These are phyloP conservation scores for Hylaea fasciaria DNA, from an alignment of 2,888 invertebrate species.

Conservation along the genomic window DNA sequence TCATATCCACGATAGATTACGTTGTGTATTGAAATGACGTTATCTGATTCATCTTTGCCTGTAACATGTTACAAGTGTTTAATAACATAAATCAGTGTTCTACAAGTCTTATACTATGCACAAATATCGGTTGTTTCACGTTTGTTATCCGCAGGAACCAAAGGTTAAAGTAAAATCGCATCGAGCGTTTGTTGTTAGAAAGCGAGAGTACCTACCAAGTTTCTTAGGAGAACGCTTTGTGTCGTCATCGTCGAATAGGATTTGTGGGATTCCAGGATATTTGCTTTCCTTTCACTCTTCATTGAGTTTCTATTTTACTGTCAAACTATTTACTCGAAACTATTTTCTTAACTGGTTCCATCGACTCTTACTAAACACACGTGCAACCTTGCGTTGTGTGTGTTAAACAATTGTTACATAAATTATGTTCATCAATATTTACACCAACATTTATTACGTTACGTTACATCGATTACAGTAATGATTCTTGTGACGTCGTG, in stretches of 20 bases:
- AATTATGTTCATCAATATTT: constrained; percentile 55
- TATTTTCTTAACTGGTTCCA: neutral
- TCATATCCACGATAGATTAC: constrained; percentile 43
- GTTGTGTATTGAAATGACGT: constrained; percentile 9
- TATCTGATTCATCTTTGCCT: constrained; percentile 5
- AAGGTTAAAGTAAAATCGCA: constrained; percentile 50
- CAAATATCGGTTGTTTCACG: constrained; percentile 54
- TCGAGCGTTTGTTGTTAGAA: constrained; percentile 74
- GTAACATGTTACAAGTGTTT: constrained; percentile 9
- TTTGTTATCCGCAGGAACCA: constrained; percentile 40
- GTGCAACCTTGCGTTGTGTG: constrained; percentile 46
- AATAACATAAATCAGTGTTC: constrained; percentile 7
- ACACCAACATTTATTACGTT: constrained; percentile 45
- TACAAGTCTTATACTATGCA: constrained; percentile 36
- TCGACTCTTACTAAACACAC: constrained; percentile 6
- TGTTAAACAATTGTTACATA: constrained; percentile 50
- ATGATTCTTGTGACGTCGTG: constrained; percentile 47
- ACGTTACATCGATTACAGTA: constrained; percentile 49
- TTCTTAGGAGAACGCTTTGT: constrained; percentile 62
- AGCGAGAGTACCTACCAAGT: constrained; percentile 78
- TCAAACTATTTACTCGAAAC: constrained; percentile 19
- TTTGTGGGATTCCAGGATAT: constrained; percentile 31
- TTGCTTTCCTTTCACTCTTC: constrained; percentile 33
- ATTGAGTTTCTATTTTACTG: constrained; percentile 22
- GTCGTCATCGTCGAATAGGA: constrained; percentile 60